Evolutionary conservation across 2,797 vertebrate genomes (phyloP), one percentile per base, ranked within the genome.

Genomic region (Pseudochromis fuscus): DNA sequence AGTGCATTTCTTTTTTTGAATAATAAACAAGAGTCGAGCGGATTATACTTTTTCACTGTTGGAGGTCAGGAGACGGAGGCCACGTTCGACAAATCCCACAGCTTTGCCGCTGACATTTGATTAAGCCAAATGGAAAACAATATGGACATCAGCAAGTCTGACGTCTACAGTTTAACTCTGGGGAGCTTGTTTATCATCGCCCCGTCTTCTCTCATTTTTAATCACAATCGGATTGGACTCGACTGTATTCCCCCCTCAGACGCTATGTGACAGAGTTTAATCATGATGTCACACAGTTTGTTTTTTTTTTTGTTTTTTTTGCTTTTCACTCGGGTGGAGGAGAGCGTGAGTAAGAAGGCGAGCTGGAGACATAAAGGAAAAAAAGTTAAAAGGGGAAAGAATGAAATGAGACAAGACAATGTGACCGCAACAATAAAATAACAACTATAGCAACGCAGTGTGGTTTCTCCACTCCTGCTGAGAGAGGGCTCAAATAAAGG

Each of bases 121-220:
- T 83, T 80, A 88, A 89, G 72, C 79, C 79, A 80, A 88, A 85
- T 33, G 52, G 65, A 88, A 84, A 90, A 87, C 89, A 88, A 85
- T 86, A 79, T 45, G 78, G 59, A 82, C 86, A 82, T 87, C 81
- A 68, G 10, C 7, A 24, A 76, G 77, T 78, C 65, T 73, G 63
- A 77, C 38, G 13, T 63, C 44, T 16, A 1, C 27, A 21, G 37
- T 77, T 77, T 7, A 67, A 75, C 75, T 84, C 72, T 7, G 13
- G 65, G 75, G 78, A 86, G 61, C 58, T 68, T 77, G 77, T 86
- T 86, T 82, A 78, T 82, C 67, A 53, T 23, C 69, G 23, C 6
- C 30, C 28, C 3, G 61, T 85, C 74, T 83, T 76, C 68, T 78
- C 72, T 81, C 30, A 25, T 79, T 76, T 83, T 78, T 75, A 87